Evolutionary conservation across 2,888 invertebrate genomes (phyloP), one percentile per base, ranked within the genome.

Genomic region (Julus scandinavius): DNA sequence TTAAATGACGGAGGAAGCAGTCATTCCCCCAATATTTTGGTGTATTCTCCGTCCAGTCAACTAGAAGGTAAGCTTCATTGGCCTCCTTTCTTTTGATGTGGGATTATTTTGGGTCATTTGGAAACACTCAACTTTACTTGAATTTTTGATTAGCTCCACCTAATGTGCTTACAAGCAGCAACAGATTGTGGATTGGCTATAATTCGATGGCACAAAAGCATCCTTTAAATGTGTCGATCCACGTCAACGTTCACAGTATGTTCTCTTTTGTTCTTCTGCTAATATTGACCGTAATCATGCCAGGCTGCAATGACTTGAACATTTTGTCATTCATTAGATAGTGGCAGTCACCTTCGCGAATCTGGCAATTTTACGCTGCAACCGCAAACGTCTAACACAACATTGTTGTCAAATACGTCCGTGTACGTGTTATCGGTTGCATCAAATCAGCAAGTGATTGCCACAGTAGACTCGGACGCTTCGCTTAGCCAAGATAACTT

Each of bases 161-260:
- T 6, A 17, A n/a, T 40, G 80, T 87, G 41, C 63, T 87, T 80
- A 72, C 87, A 13, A 87, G 40, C 20, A 15, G n/a, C 15, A 87
- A 87, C 29, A 63, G 40, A 29, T 41, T 87, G 9, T 80, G 87
- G 87, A 87, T 87, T 87, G 87, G 41, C 15, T 87, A 87, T 80
- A 29, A 38, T 15, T 87, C n/a, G 11, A 11, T 13, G 15, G 20
- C 63, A 11, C 50, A 20, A 9, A 29, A 20, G 11, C 20, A 20
- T 6, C n/a, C 17, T 15, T 15, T 45, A 41, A 80, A 63, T 20
- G 40, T 72, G 9, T 40, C 29, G 7, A 6, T 87, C 5, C 20
- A 7, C 17, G 29, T 87, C 15, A 20, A 7, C 40, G 63, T 87
- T n/a, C 87, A 87, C n/a, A 87, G 87, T 87, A 41, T 29, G 87